phyloP scores from a whole-genome alignment of 92 coral and sea anemone species.

The Palythoa grandiflora region DNA sequence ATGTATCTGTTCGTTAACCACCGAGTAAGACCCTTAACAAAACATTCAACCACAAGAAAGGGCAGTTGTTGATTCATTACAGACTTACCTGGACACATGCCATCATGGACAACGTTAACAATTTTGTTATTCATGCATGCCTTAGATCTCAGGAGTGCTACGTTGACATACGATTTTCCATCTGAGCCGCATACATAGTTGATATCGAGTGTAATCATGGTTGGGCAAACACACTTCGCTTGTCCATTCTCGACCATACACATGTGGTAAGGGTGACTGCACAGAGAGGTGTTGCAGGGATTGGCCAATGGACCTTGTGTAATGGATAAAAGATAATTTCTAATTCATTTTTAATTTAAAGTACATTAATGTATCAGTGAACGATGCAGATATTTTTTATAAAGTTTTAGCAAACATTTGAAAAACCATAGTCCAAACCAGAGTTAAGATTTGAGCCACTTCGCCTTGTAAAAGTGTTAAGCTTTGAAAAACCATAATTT shows the following conservation, averaged over 20 bases:
- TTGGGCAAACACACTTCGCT: constrained; percentile 84
- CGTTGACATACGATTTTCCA: constrained; percentile 81
- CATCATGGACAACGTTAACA: constrained; percentile 18
- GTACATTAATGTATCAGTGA: not conserved
- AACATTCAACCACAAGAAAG: too few relatives aligned
- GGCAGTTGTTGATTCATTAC: not conserved
- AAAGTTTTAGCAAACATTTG: not conserved
- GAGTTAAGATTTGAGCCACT: not conserved
- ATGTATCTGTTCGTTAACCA: too few relatives aligned
- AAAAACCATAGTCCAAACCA: too few relatives aligned
- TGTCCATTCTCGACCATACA: constrained; percentile 67
- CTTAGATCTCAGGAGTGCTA: constrained; percentile 62
- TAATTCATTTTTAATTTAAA: not conserved
- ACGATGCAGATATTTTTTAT: too few relatives aligned
- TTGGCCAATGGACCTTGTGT: constrained; percentile 17
- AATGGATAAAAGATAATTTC: too few relatives aligned
- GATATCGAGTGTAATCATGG: constrained; percentile 45
- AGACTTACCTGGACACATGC: constrained; percentile 34
- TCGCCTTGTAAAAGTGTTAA: not conserved
- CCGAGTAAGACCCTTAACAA: too few relatives aligned
- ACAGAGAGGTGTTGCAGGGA: constrained; percentile 71
- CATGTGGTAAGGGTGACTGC: constrained; percentile 61
- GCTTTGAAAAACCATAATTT: too few relatives aligned
- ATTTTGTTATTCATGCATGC: constrained; percentile 65
- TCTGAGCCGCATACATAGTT: constrained; percentile 93